Evolutionary conservation across 2,797 vertebrate species (phyloP), one percentile per base, ranked within the genome.

Genomic region (Threskiornis aethiopicus): DNA sequence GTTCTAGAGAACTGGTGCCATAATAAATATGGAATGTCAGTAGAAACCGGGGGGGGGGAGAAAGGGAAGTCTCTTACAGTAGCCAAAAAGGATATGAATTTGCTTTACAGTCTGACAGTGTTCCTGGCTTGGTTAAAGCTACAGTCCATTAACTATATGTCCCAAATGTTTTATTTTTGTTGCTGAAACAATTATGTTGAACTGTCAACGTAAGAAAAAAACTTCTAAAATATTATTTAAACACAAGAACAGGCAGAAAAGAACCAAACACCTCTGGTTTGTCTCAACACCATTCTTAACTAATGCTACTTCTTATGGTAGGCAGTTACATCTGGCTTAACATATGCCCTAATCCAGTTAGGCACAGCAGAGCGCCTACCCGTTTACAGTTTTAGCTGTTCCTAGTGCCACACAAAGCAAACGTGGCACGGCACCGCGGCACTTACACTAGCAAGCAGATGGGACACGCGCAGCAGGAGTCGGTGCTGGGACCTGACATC

Each of bases 361-460:
- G n/a, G 51, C 39, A 35, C 33, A 62, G 39, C 62, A 37, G 39
- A 54, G 22, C 5, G 1, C 58, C 44, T 11, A 52, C 49, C 28
- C 6, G 0, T 7, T 29, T 4, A 14, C 52, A 7, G 61, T 28
- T 41, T 20, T 5, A 75, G 67, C 54, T 25, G 10, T 3, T 51
- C 21, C n/a, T 4, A 26, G 42, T 13, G 25, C 49, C 37, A 35
- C 49, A 29, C 37, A 11, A 31, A 13, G 25, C 35, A 3, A 4
- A 12, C 0, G 1, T 2, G 2, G 12, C 19, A 18, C 5, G 0
- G 62, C 71, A 19, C 55, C 7, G 57, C 4, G 1, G 31, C 31
- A 18, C 42, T 28, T 7, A 7, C 5, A 1, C 24, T 2, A 8
- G 26, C 18, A 10, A 55, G 35, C 61, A 41, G 25, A 26, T 3